These are phyloP conservation scores for Argyrosomus regius DNA, from an alignment of 2,797 vertebrate genomes.

Conservation along the genomic window DNA sequence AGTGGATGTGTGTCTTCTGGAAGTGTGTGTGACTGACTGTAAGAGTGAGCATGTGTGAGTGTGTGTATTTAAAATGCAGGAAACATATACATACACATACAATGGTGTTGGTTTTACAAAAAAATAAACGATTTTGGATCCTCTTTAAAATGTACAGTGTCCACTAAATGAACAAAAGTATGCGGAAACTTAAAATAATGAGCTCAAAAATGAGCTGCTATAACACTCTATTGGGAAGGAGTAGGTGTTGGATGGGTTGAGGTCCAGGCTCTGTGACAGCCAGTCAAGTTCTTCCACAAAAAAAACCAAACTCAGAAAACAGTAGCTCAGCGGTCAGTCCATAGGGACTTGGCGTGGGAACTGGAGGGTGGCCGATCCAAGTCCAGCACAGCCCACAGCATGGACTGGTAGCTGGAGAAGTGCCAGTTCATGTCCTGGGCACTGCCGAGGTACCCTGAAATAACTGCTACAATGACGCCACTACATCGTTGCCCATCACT, in stretches of 20 bases:
- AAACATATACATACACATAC: slow-evolving; percentile 26
- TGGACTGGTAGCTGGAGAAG: neutral
- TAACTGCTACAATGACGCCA: too few relatives aligned
- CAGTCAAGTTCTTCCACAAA: neutral
- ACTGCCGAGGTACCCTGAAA: neutral
- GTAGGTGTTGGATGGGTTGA: neutral
- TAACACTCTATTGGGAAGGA: slow-evolving; percentile 3
- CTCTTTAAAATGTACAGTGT: slow-evolving; percentile 11
- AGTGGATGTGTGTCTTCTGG: slow-evolving; percentile 45
- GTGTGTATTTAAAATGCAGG: slow-evolving; percentile 41
- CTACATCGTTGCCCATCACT: too few relatives aligned
- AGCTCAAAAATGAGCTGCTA: neutral
- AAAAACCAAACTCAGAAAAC: neutral
- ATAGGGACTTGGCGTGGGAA: neutral
- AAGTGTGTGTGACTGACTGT: slow-evolving; percentile 51
- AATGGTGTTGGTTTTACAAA: slow-evolving; percentile 17
- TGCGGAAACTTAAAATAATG: slow-evolving; percentile 8
- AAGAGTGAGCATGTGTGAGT: slow-evolving; percentile 13
- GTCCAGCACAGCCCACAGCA: neutral
- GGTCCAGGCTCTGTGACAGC: neutral
- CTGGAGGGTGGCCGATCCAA: neutral
- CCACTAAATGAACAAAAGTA: neutral
- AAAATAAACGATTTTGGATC: slow-evolving; percentile 10
- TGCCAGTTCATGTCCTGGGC: neutral
- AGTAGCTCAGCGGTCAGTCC: neutral